phyloP scores from a whole-genome alignment of 2,888 invertebrate species.

The Pimpla rufipes region DNA sequence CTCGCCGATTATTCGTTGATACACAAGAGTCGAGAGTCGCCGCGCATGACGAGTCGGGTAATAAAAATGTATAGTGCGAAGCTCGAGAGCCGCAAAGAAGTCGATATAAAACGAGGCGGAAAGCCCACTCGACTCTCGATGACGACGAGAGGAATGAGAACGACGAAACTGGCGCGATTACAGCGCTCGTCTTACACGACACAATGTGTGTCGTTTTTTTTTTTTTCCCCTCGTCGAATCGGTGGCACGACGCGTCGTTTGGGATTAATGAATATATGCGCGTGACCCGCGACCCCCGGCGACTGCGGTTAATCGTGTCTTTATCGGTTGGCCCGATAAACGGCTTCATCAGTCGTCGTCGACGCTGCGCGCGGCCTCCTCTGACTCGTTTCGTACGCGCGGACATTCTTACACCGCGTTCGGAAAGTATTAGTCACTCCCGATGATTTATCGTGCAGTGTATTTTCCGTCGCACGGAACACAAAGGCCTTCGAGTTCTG shows the following conservation, averaged over 20 bases:
- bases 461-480: neutral
- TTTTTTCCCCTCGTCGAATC: slow-evolving; percentile 73
- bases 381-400: neutral
- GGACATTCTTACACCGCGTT: slow-evolving; percentile 32
- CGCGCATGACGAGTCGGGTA: neutral
- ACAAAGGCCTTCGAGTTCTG: slow-evolving; percentile 8
- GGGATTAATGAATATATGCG: slow-evolving; percentile 79
- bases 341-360: slow-evolving; percentile 62
- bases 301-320: slow-evolving; percentile 64
- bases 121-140: neutral
- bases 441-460: slow-evolving; percentile 60
- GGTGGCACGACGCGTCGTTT: slow-evolving; percentile 73
- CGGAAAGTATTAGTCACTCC: slow-evolving; percentile 59
- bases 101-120: slow-evolving; percentile 20
- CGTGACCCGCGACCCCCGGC: slow-evolving; percentile 71
- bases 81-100: neutral
- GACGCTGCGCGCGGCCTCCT: slow-evolving; percentile 51
- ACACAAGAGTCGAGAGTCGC: slow-evolving; percentile 5
- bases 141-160: slow-evolving; percentile 25
- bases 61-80: slow-evolving; percentile 2
- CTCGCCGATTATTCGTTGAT: slow-evolving; percentile 34
- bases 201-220: too few relatives aligned
- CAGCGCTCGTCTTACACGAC: slow-evolving; percentile 55
- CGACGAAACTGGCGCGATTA: slow-evolving; percentile 56
- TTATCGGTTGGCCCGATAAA: slow-evolving; percentile 68